Conservation (phyloP, 2,113 vertebrate species). For the Pachypanchax playfairii region DNA sequence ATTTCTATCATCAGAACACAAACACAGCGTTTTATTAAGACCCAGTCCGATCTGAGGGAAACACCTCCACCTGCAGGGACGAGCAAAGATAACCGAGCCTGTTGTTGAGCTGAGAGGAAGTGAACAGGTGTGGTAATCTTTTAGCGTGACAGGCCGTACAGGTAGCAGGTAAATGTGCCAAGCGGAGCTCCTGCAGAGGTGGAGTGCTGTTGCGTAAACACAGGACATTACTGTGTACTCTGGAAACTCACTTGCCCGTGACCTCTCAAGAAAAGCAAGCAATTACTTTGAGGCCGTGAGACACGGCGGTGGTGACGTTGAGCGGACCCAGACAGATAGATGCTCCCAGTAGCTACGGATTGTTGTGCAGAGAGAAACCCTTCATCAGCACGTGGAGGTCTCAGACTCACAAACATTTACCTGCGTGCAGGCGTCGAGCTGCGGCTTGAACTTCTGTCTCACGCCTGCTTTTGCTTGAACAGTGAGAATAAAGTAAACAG, state of each 20-base stretch:
- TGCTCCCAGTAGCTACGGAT: background rate
- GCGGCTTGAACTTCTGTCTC: slow-evolving; percentile 61
- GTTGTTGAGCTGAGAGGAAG: slow-evolving; percentile 36
- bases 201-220: slow-evolving; percentile 72
- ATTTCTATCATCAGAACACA: slow-evolving; percentile 15
- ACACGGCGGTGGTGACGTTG: background rate
- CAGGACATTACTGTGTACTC: slow-evolving; percentile 68
- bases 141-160: slow-evolving; percentile 22
- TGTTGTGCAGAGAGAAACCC: slow-evolving; percentile 3
- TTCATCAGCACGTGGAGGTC: background rate
- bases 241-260: slow-evolving; percentile 63
- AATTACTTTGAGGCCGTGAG: slow-evolving; percentile 68
- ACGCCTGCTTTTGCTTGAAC: slow-evolving; percentile 77
- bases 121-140: slow-evolving; percentile 44
- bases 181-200: slow-evolving; percentile 51
- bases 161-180: slow-evolving; percentile 57
- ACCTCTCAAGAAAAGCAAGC: slow-evolving; percentile 76
- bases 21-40: slow-evolving; percentile 3
- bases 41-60: background rate
- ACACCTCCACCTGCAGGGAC: slow-evolving; percentile 2
- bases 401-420: too few species aligned
- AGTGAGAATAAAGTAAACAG: slow-evolving; percentile 81
- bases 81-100: slow-evolving; percentile 44
- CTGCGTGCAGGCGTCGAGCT: slow-evolving; percentile 19
- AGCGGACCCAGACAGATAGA: slow-evolving; percentile 23